Evolutionary conservation across 2,888 invertebrate genomes (phyloP).

Genomic region (Lucinisca nassula): DNA sequence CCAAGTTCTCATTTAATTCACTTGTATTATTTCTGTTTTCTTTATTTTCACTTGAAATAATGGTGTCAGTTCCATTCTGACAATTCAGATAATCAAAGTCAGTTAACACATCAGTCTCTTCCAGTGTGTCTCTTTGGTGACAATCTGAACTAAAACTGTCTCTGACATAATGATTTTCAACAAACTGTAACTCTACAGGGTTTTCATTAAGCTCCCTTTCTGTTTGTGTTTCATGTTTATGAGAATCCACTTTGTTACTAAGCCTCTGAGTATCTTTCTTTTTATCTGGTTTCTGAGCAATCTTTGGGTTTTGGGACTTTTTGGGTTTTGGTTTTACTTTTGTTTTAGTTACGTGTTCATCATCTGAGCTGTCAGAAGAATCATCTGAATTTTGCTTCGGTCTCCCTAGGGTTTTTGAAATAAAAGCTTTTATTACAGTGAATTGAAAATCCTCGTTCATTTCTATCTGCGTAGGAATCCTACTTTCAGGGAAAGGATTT

Average conservation of each 20-base stretch:
- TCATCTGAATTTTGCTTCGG: not conserved
- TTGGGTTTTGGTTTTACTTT: not conserved
- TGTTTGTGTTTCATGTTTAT: too few relatives aligned
- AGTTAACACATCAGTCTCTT: too few relatives aligned
- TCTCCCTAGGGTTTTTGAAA: conserved; percentile 47
- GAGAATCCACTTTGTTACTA: too few relatives aligned
- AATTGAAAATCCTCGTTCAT: conserved; percentile 42
- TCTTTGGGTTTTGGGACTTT: too few relatives aligned
- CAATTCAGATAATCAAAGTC: too few relatives aligned
- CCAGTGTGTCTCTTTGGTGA: too few relatives aligned
- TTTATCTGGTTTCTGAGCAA: not conserved
- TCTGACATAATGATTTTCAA: not conserved
- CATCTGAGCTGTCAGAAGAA: conserved; percentile 15
- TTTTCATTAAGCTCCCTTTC: too few relatives aligned
- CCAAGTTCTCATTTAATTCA: not conserved
- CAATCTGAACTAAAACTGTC: not conserved
- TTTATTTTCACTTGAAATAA: not conserved
- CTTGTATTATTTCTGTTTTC: not conserved
- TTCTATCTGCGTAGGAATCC: not conserved
- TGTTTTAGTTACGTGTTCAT: conserved; percentile 17
- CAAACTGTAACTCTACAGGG: not conserved
- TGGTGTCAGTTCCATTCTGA: not conserved
- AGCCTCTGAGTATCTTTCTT: too few relatives aligned
- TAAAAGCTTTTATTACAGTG: conserved; percentile 43
- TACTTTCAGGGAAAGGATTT: conserved; percentile 1